These are phyloP conservation scores for Phalacrocorax aristotelis DNA, from an alignment of 2,113 vertebrate genomes.

Conservation along the genomic window DNA sequence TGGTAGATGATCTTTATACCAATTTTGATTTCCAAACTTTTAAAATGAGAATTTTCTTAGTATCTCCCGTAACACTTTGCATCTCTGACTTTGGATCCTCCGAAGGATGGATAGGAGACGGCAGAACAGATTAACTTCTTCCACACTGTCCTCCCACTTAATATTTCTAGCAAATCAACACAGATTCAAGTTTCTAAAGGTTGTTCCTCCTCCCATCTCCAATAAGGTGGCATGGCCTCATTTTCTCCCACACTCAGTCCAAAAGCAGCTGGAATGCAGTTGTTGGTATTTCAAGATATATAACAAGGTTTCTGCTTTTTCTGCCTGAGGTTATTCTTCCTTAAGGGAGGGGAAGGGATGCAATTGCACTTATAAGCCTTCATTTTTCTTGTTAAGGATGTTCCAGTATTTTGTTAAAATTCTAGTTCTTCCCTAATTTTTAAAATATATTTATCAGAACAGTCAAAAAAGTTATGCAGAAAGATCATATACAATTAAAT, in stretches of 20 bases:
- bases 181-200: not conserved
- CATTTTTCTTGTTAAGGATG: not conserved
- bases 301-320: not conserved
- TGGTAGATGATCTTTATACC: not conserved
- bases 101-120: not conserved
- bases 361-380: not conserved
- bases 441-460: not conserved
- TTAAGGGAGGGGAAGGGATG: not conserved
- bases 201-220: not conserved
- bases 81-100: not conserved
- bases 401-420: not conserved
- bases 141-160: too few relatives aligned
- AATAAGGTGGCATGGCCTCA: not conserved
- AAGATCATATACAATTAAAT: not conserved
- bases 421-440: not conserved
- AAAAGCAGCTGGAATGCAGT: not conserved
- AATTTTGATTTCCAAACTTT: not conserved
- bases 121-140: not conserved
- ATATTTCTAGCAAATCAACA: not conserved
- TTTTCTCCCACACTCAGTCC: not conserved
- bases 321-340: not conserved
- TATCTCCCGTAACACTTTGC: not conserved
- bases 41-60: not conserved
- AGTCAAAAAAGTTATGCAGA: not conserved
- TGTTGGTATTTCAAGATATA: not conserved